phyloP scores from a whole-genome alignment of 2,888 invertebrate species.

The Coelinius sp. region DNA sequence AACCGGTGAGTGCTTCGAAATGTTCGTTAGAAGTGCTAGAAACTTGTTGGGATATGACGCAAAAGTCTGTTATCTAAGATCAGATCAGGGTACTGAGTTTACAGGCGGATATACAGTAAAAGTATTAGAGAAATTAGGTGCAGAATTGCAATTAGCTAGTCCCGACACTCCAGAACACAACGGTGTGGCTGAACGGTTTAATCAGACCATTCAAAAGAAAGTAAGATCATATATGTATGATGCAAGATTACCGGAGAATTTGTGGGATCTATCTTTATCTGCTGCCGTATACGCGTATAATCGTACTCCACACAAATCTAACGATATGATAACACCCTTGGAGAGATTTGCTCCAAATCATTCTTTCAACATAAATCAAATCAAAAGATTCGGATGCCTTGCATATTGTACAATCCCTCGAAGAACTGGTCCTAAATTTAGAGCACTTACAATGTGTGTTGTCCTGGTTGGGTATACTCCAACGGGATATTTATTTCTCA shows the following conservation, averaged over 20 bases:
- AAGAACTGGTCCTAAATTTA: constrained; percentile 39
- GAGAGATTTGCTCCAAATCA: constrained; percentile 36
- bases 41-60: constrained; percentile 47
- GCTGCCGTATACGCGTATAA: constrained; percentile 37
- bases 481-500: constrained; percentile 32
- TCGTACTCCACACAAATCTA: constrained; percentile 44
- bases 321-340: constrained; percentile 34
- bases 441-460: constrained; percentile 7
- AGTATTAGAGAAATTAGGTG: constrained; percentile 31
- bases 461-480: constrained; percentile 38
- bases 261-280: constrained; percentile 49
- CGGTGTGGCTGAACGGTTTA: constrained; percentile 43
- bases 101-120: constrained; percentile 42
- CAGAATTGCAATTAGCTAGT: constrained; percentile 30
- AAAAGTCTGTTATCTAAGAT: constrained; percentile 40
- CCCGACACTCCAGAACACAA: constrained; percentile 42
- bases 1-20: constrained; percentile 47
- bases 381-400: constrained; percentile 41
- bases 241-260: constrained; percentile 40
- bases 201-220: constrained; percentile 44
- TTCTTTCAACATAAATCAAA: constrained; percentile 41
- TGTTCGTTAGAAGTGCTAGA: constrained; percentile 43
- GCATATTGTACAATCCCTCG: constrained; percentile 43
- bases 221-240: constrained; percentile 42
- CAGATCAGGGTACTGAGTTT: constrained; percentile 44